Percentiles rank a stretch among this genome's conserved stretches.
These are phyloP conservation scores for Gasterosteus nipponicus DNA, from an alignment of 2,113 vertebrate genomes.

Conservation along the genomic window DNA sequence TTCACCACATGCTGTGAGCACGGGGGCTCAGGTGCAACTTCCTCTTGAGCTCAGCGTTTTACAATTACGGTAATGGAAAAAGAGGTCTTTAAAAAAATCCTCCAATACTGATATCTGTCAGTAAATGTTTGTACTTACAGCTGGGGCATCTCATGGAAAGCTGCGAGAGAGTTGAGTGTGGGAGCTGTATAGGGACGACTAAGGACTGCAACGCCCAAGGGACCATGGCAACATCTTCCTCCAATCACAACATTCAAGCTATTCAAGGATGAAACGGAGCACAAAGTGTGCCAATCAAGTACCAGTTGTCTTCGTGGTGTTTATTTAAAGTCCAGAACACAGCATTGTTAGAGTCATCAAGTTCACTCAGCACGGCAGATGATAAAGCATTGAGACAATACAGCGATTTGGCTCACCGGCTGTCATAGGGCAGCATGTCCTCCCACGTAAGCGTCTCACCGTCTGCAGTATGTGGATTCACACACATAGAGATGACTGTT, in stretches of 20 bases:
- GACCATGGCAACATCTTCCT: slow-evolving; percentile 14
- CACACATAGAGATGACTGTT: no score
- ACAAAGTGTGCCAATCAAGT: neutral
- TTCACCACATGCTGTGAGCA: slow-evolving; percentile 10
- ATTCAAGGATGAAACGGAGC: neutral
- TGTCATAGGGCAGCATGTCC: neutral
- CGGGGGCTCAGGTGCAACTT: neutral
- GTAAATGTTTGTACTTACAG: neutral
- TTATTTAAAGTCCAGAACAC: neutral
- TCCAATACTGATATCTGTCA: neutral
- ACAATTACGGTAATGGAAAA: neutral
- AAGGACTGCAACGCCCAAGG: neutral
- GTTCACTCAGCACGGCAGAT: neutral
- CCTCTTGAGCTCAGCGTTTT: neutral
- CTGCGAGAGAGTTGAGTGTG: neutral
- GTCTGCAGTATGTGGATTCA: neutral
- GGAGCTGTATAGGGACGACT: neutral
- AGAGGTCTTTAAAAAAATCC: neutral
- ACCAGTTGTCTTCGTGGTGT: neutral
- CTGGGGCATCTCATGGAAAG: neutral
- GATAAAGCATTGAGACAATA: neutral
- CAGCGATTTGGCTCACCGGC: slow-evolving; percentile 1
- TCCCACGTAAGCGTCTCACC: slow-evolving; percentile 7
- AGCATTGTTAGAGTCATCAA: neutral
- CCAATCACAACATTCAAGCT: slow-evolving; percentile 16